These are phyloP conservation scores for Ailurus styani DNA, from an alignment of 2,113 vertebrate genomes.

Conservation along the genomic window DNA sequence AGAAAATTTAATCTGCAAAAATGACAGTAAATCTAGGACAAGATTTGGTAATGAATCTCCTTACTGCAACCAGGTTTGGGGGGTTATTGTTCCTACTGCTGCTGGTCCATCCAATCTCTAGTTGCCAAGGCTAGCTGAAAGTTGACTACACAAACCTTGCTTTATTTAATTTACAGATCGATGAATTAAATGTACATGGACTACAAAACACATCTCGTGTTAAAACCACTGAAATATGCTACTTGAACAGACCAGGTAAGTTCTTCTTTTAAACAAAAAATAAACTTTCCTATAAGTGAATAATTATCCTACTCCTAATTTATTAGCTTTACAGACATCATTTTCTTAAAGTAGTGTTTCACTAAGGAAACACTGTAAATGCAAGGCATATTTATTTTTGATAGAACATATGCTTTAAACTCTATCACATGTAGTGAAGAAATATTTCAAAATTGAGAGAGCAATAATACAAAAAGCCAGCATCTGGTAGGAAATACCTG, in stretches of 20 bases:
- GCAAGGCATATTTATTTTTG: not conserved
- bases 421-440: not conserved
- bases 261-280: conserved; percentile 3
- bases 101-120: not conserved
- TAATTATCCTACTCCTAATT: not conserved
- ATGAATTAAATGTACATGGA: not conserved
- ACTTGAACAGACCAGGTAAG: not conserved
- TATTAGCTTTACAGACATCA: not conserved
- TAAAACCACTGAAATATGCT: conserved; percentile 31
- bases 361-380: not conserved
- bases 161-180: not conserved
- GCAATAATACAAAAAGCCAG: not conserved
- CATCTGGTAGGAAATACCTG: not conserved
- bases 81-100: not conserved
- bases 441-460: conserved; percentile 38
- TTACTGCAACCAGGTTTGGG: not conserved
- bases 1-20: conserved; percentile 30
- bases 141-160: not conserved
- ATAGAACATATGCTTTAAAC: conserved; percentile 11
- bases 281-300: not conserved
- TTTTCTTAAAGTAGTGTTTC: not conserved
- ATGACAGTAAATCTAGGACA: conserved; percentile 15
- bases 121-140: not conserved
- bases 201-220: conserved; percentile 4
- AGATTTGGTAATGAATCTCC: conserved; percentile 24